Base-by-base conservation (phyloP, 2,797 vertebrate species). In the Myioborus miniatus region DNA sequence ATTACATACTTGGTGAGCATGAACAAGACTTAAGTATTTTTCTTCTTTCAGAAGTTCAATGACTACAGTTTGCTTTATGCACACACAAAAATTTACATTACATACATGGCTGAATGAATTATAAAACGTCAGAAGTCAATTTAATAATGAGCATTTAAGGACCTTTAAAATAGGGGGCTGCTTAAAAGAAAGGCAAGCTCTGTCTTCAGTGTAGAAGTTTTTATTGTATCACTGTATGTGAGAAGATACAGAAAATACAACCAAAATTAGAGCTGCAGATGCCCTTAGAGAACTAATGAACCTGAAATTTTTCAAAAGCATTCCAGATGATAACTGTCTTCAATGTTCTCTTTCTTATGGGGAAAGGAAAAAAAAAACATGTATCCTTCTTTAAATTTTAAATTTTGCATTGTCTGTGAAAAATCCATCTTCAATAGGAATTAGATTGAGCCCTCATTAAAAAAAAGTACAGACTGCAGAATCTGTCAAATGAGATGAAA, bases 191-290 rank as follows among this genome's bases (percentile, higher is more conserved):
- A 49, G 21, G 12, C 43, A 70, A 79, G 41, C 49, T 93, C 78
- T 84, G 34, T 87, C 67, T 89, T 79, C 39, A 76, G 7, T 84
- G 87, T 36, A 59, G 14, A 85, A 59, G 23, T 85, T 89, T 89
- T 84, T 72, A 76, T 68, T 85, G 5, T 74, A 71, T 84, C n/a
- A 41, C 36, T 72, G 15, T 39, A 23, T 58, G 47, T 50, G 26
- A 87, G 50, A 85, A 65, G 85, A 90, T 39, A 90, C 41, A 82
- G 63, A 83, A 90, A 87, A 82, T 39, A 83, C 2, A 87, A 72
- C 27, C 34, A 80, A 85, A 96, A 90, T 86, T 39, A 71, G 72
- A 77, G 39, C 30, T 92, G 74, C 90, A 91, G 80, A 67, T 91
- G 62, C 76, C 67, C 77, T 78, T 32, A 50, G n/a, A 86, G 72